Base-by-base conservation (phyloP, 2,888 invertebrate species). In the Belgica antarctica region DNA sequence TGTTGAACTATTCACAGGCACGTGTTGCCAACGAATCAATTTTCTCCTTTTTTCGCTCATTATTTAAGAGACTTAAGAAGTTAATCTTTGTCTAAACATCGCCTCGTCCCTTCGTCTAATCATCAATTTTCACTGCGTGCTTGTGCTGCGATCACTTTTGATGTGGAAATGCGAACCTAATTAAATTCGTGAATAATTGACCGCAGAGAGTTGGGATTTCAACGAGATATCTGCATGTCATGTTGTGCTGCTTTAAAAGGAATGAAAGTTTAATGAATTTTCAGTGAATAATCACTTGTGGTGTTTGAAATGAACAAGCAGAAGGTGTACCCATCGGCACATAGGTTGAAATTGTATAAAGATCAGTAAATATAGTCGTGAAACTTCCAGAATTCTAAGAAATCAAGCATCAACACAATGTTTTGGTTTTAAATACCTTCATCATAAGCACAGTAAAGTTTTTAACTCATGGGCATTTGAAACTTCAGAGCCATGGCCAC, bases 21-120 rank as follows among this genome's bases (percentile, higher is more conserved):
- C 52, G 52, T 59, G 59, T 5, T 27, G 52, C 2, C 25, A 59
- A 27, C 3, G 59, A 59, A 59, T 59, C 27, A 59, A 59, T 59
- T 59, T 27, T 27, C 52, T 19, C 52, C 17, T 19, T 5, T n/a
- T n/a, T n/a, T 12, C 22, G 52, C 2, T 52, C 52, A 22, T 52
- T 52, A 52, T 52, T 52, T 22, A 22, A 8, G 19, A 24, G 65
- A 47, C 17, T 65, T 15, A 15, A 65, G 65, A 28, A 65, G 65
- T 65, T 65, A 65, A 65, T 65, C 25, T 47, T 65, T 65, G 17
- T 36, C 46, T 65, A 65, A 65, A 65, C 36, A 65, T 65, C 65
- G 46, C n/a, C 34, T 47, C 47, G 27, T 65, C 47, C 25, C 59
- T 59, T 8, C 34, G 34, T 31, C 31, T 62, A 62, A 62, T 62